A percentile compares a stretch with the other conserved stretches of the same genome.
These are phyloP conservation scores for Erinaceus europaeus DNA, from an alignment of 2,113 vertebrate species.

Conservation along the genomic window DNA sequence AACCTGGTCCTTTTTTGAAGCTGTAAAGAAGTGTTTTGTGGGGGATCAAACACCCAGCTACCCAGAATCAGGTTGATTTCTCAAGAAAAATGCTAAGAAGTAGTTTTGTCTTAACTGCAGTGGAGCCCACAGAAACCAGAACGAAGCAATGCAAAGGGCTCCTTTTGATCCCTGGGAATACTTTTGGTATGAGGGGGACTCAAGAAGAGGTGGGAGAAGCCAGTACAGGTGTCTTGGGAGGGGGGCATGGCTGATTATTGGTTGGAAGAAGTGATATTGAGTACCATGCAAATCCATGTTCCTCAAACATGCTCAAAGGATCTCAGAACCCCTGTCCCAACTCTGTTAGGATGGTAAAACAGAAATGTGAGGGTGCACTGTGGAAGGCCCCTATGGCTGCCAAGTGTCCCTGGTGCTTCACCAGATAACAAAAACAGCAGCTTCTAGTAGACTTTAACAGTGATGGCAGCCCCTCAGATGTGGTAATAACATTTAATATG, in stretches of 20 bases:
- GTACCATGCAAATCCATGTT: too few species aligned
- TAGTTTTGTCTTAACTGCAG: background rate
- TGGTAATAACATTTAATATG: background rate
- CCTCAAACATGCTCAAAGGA: background rate
- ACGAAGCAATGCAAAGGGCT: background rate
- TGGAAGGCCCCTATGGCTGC: background rate
- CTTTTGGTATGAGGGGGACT: background rate
- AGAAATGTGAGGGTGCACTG: background rate
- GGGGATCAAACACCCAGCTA: background rate
- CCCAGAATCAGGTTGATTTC: background rate
- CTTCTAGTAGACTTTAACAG: background rate
- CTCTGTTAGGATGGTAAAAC: background rate
- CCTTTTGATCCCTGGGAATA: background rate
- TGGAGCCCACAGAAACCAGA: background rate
- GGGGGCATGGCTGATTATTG: fast-evolving
- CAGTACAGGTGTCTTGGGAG: background rate
- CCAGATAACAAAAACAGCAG: background rate
- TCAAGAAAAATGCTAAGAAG: background rate
- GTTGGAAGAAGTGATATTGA: background rate
- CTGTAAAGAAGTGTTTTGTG: background rate
- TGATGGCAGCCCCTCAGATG: background rate
- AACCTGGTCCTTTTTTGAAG: background rate
- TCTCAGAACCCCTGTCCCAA: background rate
- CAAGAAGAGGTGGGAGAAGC: background rate
- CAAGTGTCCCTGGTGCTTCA: background rate